These are phyloP conservation scores for Hylaeus anthracinus DNA, from an alignment of 1,140 invertebrate species.

Conservation along the genomic window DNA sequence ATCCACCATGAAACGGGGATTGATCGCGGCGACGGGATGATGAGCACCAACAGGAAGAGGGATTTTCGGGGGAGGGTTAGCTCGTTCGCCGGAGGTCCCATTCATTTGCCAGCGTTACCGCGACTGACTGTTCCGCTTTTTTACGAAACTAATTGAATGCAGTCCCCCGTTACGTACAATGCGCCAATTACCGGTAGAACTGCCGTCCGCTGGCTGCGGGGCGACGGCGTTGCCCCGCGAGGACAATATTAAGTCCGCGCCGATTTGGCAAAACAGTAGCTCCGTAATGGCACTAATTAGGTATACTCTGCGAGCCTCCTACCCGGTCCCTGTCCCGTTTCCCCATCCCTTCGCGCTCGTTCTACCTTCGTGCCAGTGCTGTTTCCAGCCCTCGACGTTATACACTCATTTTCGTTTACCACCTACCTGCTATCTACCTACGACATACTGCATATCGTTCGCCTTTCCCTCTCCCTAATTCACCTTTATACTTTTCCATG, in stretches of 20 bases:
- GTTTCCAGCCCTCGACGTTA: constrained; percentile 32
- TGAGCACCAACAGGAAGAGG: constrained; percentile 13
- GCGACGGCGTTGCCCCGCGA: not conserved
- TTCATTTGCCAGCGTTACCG: constrained; percentile 63
- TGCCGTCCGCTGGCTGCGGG: constrained; percentile 50
- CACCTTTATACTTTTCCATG: too few relatives aligned
- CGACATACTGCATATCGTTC: constrained; percentile 11
- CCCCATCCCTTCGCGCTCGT: not conserved
- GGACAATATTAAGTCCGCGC: constrained; percentile 69
- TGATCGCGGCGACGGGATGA: constrained; percentile 25
- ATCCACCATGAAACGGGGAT: constrained; percentile 17
- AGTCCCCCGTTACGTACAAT: constrained; percentile 61
- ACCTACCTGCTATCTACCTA: constrained; percentile 15
- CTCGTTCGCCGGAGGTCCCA: constrained; percentile 44
- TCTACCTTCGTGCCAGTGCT: constrained; percentile 24
- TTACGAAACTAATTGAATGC: constrained; percentile 72
- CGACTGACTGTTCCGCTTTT: constrained; percentile 63
- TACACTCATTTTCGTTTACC: constrained; percentile 53
- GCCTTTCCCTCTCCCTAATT: not conserved
- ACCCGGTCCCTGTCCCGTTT: constrained; percentile 16
- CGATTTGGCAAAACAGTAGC: constrained; percentile 70
- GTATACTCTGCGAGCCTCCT: constrained; percentile 63
- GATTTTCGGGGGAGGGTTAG: constrained; percentile 19
- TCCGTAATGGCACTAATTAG: constrained; percentile 72
- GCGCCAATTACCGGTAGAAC: constrained; percentile 66